phyloP scores from a whole-genome alignment of 1,140 invertebrate species.

The Hydropsyche tenuis region DNA sequence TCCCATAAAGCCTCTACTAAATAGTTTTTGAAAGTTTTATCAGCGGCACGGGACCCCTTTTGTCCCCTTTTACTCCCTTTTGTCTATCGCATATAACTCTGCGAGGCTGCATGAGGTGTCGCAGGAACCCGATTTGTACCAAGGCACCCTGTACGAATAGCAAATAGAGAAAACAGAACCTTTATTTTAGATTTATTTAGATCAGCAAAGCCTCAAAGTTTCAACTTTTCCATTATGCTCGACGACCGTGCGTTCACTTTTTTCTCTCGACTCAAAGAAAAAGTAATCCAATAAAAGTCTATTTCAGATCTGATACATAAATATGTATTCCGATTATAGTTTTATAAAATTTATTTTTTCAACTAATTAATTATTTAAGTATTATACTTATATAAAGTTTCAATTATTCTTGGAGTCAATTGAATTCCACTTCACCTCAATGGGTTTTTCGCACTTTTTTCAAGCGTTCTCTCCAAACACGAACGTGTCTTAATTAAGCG shows the following conservation, averaged over 20 bases:
- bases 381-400: no score
- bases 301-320: neutral
- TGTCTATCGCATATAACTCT: neutral
- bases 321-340: constrained; percentile 3
- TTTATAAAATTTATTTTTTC: no score
- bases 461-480: neutral
- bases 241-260: constrained; percentile 6
- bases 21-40: constrained; percentile 50
- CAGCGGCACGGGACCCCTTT: constrained; percentile 33
- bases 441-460: neutral
- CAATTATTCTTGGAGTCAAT: no score
- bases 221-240: constrained; percentile 35
- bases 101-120: neutral
- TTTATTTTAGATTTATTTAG: constrained; percentile 47
- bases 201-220: constrained; percentile 44
- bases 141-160: neutral
- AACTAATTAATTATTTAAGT: no score
- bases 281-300: constrained; percentile 13
- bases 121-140: neutral
- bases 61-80: constrained; percentile 12
- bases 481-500: constrained; percentile 37
- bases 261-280: neutral
- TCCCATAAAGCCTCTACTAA: constrained; percentile 44
- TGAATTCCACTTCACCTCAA: no score
- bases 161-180: constrained; percentile 20